Evolutionary conservation across 2,888 invertebrate species (phyloP), one percentile per base, ranked within the genome.

Genomic region (Scaptodrosophila latifasciaeformis): DNA sequence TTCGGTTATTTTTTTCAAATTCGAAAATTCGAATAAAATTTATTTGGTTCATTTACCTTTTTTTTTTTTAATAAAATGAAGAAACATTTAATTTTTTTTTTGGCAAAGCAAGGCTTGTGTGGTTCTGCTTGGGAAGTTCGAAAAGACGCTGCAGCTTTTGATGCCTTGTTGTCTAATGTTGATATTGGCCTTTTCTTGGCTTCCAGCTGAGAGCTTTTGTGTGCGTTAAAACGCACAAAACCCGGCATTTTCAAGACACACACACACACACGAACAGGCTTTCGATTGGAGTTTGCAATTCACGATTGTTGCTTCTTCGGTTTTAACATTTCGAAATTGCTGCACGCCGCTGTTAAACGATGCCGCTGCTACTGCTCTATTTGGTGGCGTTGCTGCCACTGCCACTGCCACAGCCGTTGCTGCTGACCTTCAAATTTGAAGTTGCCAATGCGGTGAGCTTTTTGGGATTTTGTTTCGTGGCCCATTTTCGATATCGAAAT

Each of bases 121-220:
- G 12, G 34, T n/a, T n/a, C 34, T 9, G 13, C 15, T 35, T 10
- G 65, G 72, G 71, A 76, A 71, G 45, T 56, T 70, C 67, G 76
- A 71, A 71, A 72, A 48, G 59, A 52, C 57, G 58, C 67, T 65
- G 67, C 76, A 72, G 60, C 53, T 42, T 42, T 37, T 70, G 59
- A 56, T 64, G 54, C 40, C n/a, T n/a, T n/a, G n/a, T n/a, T n/a
- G n/a, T n/a, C n/a, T n/a, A n/a, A n/a, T n/a, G n/a, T n/a, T n/a
- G n/a, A n/a, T n/a, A n/a, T n/a, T n/a, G n/a, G n/a, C n/a, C n/a
- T n/a, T n/a, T n/a, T n/a, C n/a, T n/a, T n/a, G n/a, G n/a, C n/a
- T n/a, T n/a, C n/a, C n/a, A n/a, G n/a, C n/a, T n/a, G n/a, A n/a
- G n/a, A n/a, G n/a, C n/a, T n/a, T n/a, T n/a, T n/a, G n/a, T n/a